Evolutionary conservation across 2,113 vertebrate species (phyloP).

Genomic region (Nanorana parkeri): DNA sequence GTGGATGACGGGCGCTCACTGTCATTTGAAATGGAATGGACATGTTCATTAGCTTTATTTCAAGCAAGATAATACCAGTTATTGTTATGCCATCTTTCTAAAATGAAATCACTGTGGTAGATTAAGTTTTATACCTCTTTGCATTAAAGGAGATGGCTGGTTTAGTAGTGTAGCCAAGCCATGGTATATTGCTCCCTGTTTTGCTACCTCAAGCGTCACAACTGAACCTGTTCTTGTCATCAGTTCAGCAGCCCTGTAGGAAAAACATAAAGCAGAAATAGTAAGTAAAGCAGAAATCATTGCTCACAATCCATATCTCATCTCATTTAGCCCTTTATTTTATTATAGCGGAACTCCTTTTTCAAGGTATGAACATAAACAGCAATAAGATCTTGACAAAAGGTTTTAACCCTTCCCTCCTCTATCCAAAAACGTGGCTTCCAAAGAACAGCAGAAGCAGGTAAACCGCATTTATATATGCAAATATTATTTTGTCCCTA

Average conservation of each 20-base stretch:
- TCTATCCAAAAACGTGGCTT: not conserved
- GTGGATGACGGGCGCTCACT: too few species aligned
- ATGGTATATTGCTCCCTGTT: constrained; percentile 97
- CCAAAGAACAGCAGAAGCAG: too few species aligned
- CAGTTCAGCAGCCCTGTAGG: constrained; percentile 92
- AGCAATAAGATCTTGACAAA: not conserved
- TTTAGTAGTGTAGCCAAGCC: constrained; percentile 95
- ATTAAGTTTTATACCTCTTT: constrained; percentile 82
- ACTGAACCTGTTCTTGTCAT: constrained; percentile 98
- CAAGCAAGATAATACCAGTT: too few species aligned
- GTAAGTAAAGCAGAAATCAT: not conserved
- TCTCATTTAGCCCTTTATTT: not conserved
- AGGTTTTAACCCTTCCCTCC: not conserved
- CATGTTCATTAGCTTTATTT: too few species aligned
- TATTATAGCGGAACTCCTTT: not conserved
- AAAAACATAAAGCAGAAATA: not conserved
- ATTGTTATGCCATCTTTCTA: too few species aligned
- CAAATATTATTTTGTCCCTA: too few species aligned
- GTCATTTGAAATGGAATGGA: too few species aligned
- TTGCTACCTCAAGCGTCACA: constrained; percentile 96
- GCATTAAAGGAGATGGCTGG: constrained; percentile 97
- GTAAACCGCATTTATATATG: too few species aligned
- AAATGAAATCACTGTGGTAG: too few species aligned
- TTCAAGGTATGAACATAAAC: not conserved
- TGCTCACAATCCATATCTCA: not conserved